Conservation (phyloP, 2,113 vertebrate species). For the Micronycteris hirsuta region DNA sequence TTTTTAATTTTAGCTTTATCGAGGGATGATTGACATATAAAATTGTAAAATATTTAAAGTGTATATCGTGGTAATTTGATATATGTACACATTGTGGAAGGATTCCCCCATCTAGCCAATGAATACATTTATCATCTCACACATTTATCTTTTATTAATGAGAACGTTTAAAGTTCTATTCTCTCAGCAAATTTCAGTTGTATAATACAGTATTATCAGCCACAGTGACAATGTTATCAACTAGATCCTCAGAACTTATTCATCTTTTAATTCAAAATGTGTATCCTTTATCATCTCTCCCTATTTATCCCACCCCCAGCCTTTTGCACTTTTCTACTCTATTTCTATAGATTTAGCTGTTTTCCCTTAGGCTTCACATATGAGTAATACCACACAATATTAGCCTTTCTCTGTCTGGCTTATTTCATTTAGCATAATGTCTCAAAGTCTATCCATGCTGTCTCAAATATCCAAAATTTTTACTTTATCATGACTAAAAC, state of each 20-base stretch:
- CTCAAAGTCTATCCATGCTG: not conserved
- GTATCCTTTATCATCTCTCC: not conserved
- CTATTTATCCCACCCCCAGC: not conserved
- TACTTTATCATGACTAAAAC: not conserved
- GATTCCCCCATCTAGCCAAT: not conserved
- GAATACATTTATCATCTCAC: not conserved
- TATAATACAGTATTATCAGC: not conserved
- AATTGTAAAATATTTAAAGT: not conserved
- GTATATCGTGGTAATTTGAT: not conserved
- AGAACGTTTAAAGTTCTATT: not conserved
- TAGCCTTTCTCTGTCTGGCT: not conserved
- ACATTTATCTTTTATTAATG: not conserved
- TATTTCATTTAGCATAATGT: not conserved
- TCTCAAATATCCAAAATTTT: not conserved
- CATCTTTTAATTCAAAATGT: not conserved
- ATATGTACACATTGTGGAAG: not conserved
- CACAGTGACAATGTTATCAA: not conserved
- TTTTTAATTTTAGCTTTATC: not conserved
- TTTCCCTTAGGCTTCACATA: not conserved
- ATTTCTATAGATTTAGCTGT: not conserved
- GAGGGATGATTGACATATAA: not conserved
- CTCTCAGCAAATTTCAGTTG: not conserved
- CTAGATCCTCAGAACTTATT: not conserved
- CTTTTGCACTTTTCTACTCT: not conserved
- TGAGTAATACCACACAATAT: not conserved